Conservation (phyloP, 2,113 vertebrate species). For the Dasypus novemcinctus region DNA sequence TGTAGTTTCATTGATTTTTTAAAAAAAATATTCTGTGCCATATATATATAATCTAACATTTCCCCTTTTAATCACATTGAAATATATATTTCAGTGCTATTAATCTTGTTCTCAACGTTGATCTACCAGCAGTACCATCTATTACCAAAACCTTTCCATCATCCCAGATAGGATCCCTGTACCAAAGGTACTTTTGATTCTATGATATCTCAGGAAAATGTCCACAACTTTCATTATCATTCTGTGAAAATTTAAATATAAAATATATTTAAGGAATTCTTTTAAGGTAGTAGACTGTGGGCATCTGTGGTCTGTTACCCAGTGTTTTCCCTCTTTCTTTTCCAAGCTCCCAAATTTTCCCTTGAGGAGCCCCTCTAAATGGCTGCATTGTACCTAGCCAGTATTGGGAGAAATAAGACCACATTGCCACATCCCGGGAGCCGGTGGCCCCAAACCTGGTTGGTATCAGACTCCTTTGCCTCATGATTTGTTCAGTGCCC, state of each 20-base stretch:
- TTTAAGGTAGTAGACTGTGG: neutral
- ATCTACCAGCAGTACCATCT: too few relatives aligned
- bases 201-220: neutral
- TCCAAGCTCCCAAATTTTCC: neutral
- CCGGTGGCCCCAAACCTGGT: neutral
- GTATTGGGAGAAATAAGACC: neutral
- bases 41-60: too few relatives aligned
- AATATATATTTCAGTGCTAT: too few relatives aligned
- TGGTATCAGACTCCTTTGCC: too few relatives aligned
- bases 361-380: neutral
- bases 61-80: too few relatives aligned
- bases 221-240: too few relatives aligned
- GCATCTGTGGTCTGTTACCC: neutral
- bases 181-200: neutral
- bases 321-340: neutral
- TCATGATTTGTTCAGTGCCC: neutral
- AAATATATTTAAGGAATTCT: neutral
- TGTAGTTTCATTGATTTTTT: too few relatives aligned
- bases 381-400: fast-evolving
- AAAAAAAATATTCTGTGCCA: too few relatives aligned
- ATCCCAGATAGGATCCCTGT: too few relatives aligned
- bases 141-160: too few relatives aligned
- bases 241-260: neutral
- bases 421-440: too few relatives aligned
- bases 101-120: too few relatives aligned